Percentiles rank a stretch among this genome's conserved stretches.
Evolutionary conservation across 2,113 vertebrate species (phyloP).

Genomic region (Alaudala cheleensis): DNA sequence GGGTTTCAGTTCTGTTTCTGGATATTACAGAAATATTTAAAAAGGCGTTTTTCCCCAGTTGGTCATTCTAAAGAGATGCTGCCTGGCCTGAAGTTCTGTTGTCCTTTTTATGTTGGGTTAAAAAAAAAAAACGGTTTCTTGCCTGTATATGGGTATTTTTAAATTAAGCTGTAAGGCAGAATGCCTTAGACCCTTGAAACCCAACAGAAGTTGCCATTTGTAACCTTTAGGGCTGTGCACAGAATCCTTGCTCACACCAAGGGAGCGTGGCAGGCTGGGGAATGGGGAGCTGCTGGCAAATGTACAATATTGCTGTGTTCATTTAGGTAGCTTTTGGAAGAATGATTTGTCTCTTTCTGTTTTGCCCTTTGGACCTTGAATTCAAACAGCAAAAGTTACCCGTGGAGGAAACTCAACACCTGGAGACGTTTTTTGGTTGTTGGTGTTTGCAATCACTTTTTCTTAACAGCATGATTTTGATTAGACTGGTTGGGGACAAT

Average conservation of each 20-base stretch:
- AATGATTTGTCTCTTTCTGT: constrained; percentile 2
- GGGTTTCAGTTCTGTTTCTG: neutral
- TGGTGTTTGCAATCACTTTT: constrained; percentile 40
- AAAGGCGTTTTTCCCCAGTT: neutral
- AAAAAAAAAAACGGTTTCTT: neutral
- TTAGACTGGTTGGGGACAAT: constrained; percentile 48
- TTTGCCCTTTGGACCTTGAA: neutral
- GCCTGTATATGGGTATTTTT: constrained; percentile 56
- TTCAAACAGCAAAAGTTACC: constrained; percentile 2
- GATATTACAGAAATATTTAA: neutral
- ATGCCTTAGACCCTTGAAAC: constrained; percentile 15
- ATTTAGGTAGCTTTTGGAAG: constrained; percentile 17
- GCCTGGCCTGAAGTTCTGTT: constrained; percentile 49
- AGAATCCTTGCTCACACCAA: neutral
- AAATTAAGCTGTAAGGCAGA: constrained; percentile 42
- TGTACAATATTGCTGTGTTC: constrained; percentile 48
- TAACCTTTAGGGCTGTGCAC: constrained; percentile 29
- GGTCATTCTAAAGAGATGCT: neutral
- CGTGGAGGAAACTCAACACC: neutral
- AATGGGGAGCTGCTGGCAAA: neutral
- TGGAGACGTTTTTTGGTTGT: neutral
- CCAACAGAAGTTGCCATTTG: neutral
- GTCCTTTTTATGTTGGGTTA: constrained; percentile 51
- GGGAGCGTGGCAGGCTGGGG: neutral
- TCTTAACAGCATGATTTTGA: constrained; percentile 23